Conservation (phyloP, 2,797 vertebrate genomes). For the Emydoidea blandingii region DNA sequence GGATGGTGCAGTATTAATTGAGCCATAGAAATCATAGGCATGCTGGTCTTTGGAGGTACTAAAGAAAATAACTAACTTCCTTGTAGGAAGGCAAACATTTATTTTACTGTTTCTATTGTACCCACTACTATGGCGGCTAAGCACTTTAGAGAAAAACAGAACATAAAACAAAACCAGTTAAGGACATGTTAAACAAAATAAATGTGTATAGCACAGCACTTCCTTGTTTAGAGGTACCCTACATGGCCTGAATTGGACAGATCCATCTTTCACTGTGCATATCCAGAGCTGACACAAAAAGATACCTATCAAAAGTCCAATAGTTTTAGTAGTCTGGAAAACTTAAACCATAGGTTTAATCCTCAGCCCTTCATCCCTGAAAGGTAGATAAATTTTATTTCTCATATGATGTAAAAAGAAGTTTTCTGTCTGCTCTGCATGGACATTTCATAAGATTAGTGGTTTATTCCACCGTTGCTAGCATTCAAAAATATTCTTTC, state of each 20-base stretch:
- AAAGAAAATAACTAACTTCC: neutral
- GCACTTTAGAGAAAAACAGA: neutral
- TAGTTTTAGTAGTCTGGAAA: conserved; percentile 53
- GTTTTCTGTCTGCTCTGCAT: conserved; percentile 64
- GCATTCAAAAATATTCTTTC: conserved; percentile 45
- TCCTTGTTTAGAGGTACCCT: conserved; percentile 26
- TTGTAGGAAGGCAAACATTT: conserved; percentile 11
- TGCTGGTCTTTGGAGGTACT: neutral
- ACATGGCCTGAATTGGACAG: conserved; percentile 15
- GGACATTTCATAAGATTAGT: conserved; percentile 68
- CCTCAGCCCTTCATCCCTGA: conserved; percentile 46
- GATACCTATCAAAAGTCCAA: conserved; percentile 19
- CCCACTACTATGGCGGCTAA: conserved; percentile 39
- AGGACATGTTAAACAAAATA: neutral
- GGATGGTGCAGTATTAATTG: neutral
- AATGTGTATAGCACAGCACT: conserved; percentile 21
- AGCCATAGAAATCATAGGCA: neutral
- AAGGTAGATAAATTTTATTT: conserved; percentile 58
- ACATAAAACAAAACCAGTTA: conserved; percentile 32
- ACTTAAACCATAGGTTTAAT: conserved; percentile 26
- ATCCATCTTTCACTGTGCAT: conserved; percentile 32
- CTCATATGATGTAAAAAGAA: conserved; percentile 65
- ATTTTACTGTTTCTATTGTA: conserved; percentile 30
- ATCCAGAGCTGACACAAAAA: conserved; percentile 22
- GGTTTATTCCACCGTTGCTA: conserved; percentile 33